Conservation (phyloP, 2,888 invertebrate genomes). For the Graphium colonna region DNA sequence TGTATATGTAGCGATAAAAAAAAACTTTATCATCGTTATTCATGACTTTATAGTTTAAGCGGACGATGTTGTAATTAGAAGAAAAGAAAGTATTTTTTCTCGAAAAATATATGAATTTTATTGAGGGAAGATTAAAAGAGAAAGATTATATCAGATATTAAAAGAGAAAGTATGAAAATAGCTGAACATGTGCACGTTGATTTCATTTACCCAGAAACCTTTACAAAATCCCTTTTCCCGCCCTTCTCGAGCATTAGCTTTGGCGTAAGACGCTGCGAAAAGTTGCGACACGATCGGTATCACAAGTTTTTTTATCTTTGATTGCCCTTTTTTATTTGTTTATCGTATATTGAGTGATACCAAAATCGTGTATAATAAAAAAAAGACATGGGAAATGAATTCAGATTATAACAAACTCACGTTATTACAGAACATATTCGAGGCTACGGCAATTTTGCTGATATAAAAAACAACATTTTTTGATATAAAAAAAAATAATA, state of each 20-base stretch:
- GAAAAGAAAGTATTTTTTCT: slow-evolving; percentile 58
- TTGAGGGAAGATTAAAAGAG: slow-evolving; percentile 30
- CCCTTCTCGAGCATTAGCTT: slow-evolving; percentile 44
- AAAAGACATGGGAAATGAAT: too few species aligned
- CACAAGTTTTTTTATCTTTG: too few species aligned
- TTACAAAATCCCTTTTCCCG: slow-evolving; percentile 28
- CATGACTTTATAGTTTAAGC: slow-evolving; percentile 55
- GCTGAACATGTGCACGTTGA: slow-evolving; percentile 66
- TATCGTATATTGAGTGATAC: too few species aligned
- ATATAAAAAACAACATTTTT: too few species aligned
- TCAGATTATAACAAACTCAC: too few species aligned
- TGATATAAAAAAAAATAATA: too few species aligned
- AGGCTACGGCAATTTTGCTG: too few species aligned
- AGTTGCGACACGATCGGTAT: too few species aligned
- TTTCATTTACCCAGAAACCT: slow-evolving; percentile 47
- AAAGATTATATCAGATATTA: slow-evolving; percentile 39
- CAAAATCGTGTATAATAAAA: too few species aligned
- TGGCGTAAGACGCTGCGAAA: too few species aligned
- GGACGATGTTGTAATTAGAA: slow-evolving; percentile 49
- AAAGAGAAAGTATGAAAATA: slow-evolving; percentile 47
- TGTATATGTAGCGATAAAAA: slow-evolving; percentile 38
- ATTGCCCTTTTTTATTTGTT: too few species aligned
- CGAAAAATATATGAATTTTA: slow-evolving; percentile 48
- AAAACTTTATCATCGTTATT: slow-evolving; percentile 49
- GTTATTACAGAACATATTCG: too few species aligned